Evolutionary conservation across 2,888 invertebrate species (phyloP).

Genomic region (Ctena decussata): DNA sequence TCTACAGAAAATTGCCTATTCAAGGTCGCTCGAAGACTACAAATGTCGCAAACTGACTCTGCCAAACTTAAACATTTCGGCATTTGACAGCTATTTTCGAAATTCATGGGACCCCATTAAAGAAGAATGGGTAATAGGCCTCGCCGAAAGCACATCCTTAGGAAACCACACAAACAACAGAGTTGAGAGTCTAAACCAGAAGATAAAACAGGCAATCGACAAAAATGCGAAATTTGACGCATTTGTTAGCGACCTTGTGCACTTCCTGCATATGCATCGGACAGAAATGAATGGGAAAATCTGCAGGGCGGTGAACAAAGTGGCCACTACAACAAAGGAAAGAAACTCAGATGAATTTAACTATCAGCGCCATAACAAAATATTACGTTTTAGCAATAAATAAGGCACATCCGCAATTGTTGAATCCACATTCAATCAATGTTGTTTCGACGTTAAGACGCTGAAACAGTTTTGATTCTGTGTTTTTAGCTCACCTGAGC

Average conservation of each 20-base stretch:
- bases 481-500: no score
- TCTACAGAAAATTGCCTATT: not conserved
- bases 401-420: no score
- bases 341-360: no score
- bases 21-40: not conserved
- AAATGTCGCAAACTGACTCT: not conserved
- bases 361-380: no score
- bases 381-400: no score
- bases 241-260: not conserved
- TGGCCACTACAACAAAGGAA: no score
- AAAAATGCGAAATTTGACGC: constrained; percentile 1
- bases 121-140: not conserved
- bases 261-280: constrained; percentile 2
- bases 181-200: not conserved
- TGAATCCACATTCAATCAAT: no score
- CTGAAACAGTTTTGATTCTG: no score
- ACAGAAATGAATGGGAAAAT: constrained; percentile 10
- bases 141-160: not conserved
- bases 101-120: not conserved
- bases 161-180: not conserved
- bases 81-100: not conserved
- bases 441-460: no score
- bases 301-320: not conserved
- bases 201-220: not conserved
- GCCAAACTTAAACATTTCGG: not conserved